These are phyloP conservation scores for Sialis fuliginosa DNA, from an alignment of 2,888 invertebrate species.

Conservation along the genomic window DNA sequence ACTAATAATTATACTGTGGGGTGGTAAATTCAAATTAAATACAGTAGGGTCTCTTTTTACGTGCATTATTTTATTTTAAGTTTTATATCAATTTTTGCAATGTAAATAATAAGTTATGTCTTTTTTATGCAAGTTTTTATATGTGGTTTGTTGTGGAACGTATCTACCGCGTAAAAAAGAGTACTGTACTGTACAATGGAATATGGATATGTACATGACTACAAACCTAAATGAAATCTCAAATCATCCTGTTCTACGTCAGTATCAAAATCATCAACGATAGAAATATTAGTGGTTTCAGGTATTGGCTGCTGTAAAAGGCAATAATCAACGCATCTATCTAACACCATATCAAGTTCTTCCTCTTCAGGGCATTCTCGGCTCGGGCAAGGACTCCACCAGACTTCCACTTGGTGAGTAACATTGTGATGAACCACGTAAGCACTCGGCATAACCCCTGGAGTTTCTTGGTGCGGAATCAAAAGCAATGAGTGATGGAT, in stretches of 20 bases:
- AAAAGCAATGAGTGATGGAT: constrained; percentile 64
- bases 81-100: no score
- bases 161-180: no score
- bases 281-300: constrained; percentile 7
- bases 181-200: no score
- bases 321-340: constrained; percentile 58
- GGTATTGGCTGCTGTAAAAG: constrained; percentile 23
- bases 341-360: constrained; percentile 51
- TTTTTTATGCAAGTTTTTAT: no score
- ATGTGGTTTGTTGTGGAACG: no score
- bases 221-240: constrained; percentile 33
- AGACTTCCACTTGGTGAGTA: constrained; percentile 54
- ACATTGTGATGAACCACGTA: constrained; percentile 60
- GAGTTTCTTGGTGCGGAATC: constrained; percentile 64
- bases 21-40: no score
- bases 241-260: constrained; percentile 35
- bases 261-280: constrained; percentile 14
- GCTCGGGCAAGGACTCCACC: constrained; percentile 72
- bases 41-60: no score
- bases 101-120: no score
- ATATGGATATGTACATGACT: no score
- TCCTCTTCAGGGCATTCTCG: constrained; percentile 61
- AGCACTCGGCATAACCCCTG: constrained; percentile 54
- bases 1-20: no score
- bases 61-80: no score